These are phyloP conservation scores for Atractosteus spatula DNA, from an alignment of 2,113 vertebrate species.

Conservation along the genomic window DNA sequence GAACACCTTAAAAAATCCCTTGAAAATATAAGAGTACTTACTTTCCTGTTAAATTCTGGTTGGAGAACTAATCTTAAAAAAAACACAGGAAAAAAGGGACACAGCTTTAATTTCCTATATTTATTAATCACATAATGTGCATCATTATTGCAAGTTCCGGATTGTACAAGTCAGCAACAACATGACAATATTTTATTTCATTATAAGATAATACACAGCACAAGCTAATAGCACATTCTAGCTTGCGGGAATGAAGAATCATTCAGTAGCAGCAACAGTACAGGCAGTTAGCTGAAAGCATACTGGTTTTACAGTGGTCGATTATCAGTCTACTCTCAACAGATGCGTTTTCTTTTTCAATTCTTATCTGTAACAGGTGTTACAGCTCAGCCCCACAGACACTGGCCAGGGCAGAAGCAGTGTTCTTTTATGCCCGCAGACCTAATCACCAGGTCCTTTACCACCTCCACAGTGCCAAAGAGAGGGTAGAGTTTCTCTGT, in stretches of 20 bases:
- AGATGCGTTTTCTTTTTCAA: slow-evolving; percentile 29
- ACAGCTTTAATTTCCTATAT: slow-evolving; percentile 1
- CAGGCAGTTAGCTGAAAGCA: slow-evolving; percentile 40
- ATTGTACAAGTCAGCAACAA: slow-evolving; percentile 45
- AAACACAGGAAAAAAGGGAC: slow-evolving; percentile 1
- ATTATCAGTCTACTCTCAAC: slow-evolving; percentile 30
- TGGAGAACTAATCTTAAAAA: background rate
- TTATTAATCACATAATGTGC: slow-evolving; percentile 59
- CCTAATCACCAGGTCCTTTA: slow-evolving; percentile 58
- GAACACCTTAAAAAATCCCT: no score
- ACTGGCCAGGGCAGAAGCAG: slow-evolving; percentile 64
- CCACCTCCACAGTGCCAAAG: slow-evolving; percentile 67
- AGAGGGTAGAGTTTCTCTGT: slow-evolving; percentile 62
- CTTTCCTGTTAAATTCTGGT: no score
- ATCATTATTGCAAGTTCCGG: slow-evolving; percentile 47
- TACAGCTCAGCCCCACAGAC: slow-evolving; percentile 59
- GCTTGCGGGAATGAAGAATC: slow-evolving; percentile 33
- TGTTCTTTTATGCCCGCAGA: slow-evolving; percentile 43
- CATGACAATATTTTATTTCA: slow-evolving; percentile 31
- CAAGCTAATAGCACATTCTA: slow-evolving; percentile 36
- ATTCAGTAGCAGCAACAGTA: slow-evolving; percentile 48
- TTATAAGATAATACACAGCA: slow-evolving; percentile 41
- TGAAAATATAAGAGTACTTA: no score
- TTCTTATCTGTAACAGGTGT: background rate
- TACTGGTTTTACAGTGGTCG: slow-evolving; percentile 33